Percentiles rank a stretch among this genome's conserved stretches.
Evolutionary conservation across 2,113 vertebrate species (phyloP).

Genomic region (Thryonomys swinderianus): DNA sequence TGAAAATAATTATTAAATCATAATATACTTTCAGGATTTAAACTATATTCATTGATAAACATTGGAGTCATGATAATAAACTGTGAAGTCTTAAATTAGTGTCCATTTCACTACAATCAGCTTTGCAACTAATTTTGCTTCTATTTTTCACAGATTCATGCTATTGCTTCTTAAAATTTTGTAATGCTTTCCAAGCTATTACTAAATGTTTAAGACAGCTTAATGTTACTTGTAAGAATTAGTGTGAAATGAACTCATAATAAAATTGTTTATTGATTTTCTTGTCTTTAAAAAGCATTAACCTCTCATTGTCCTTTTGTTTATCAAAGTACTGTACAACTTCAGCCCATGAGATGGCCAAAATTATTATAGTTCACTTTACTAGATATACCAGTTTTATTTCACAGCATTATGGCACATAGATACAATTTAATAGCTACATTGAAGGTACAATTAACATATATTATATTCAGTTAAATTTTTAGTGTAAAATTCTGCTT

Average conservation of each 20-base stretch:
- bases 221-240: background rate
- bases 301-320: background rate
- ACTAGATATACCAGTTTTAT: background rate
- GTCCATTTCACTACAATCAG: background rate
- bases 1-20: background rate
- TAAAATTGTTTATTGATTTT: background rate
- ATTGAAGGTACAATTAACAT: background rate
- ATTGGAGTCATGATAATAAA: background rate
- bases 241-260: background rate
- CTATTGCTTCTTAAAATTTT: background rate
- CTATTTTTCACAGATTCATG: constrained; percentile 9
- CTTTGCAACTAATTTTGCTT: background rate
- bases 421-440: background rate
- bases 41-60: background rate
- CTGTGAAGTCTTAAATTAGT: constrained; percentile 1
- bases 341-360: background rate
- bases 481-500: constrained; percentile 59
- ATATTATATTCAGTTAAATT: constrained; percentile 31
- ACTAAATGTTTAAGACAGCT: background rate
- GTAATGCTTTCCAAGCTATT: background rate
- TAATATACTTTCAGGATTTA: background rate
- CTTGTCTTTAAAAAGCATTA: background rate
- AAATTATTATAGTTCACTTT: background rate
- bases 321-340: background rate
- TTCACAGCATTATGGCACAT: background rate